Percentiles rank a stretch among this genome's conserved stretches.
Evolutionary conservation across 2,797 vertebrate species (phyloP).

Genomic region (Onychomys torridus): DNA sequence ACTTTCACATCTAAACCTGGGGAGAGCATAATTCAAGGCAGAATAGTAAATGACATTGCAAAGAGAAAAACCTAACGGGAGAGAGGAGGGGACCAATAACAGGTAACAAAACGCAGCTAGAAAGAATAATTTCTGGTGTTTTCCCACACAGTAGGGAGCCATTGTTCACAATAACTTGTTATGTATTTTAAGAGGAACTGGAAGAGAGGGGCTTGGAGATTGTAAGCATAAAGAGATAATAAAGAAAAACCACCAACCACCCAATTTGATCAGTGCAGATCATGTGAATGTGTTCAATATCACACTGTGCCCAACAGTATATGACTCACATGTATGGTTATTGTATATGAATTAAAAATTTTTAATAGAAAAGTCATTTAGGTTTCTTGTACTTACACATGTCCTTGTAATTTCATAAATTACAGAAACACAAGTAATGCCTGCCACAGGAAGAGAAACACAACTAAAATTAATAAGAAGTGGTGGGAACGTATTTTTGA

Average conservation of each 20-base stretch:
- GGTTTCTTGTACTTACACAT: constrained; percentile 17
- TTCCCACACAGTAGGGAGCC: not conserved
- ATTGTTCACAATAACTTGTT: not conserved
- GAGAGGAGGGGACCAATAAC: not conserved
- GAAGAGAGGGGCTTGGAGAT: not conserved
- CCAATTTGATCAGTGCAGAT: not conserved
- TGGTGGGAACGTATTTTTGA: not conserved
- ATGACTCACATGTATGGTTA: not conserved
- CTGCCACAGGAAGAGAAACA: not conserved
- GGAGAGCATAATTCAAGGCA: not conserved
- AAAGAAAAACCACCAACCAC: not conserved
- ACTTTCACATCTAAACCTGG: not conserved
- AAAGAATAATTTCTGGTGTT: not conserved
- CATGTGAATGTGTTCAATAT: not conserved
- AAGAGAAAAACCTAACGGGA: constrained; percentile 27
- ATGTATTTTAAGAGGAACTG: not conserved
- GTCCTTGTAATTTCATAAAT: not conserved
- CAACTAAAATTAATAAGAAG: constrained; percentile 52
- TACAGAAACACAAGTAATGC: constrained; percentile 35
- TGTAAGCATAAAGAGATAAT: not conserved
- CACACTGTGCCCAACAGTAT: not conserved
- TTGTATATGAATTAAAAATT: not conserved
- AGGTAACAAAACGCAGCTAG: not conserved
- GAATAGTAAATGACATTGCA: not conserved
- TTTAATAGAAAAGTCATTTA: not conserved